Evolutionary conservation across 1,140 invertebrate species (phyloP), one percentile per base, ranked within the genome.

Genomic region (Bombyx mandarina): DNA sequence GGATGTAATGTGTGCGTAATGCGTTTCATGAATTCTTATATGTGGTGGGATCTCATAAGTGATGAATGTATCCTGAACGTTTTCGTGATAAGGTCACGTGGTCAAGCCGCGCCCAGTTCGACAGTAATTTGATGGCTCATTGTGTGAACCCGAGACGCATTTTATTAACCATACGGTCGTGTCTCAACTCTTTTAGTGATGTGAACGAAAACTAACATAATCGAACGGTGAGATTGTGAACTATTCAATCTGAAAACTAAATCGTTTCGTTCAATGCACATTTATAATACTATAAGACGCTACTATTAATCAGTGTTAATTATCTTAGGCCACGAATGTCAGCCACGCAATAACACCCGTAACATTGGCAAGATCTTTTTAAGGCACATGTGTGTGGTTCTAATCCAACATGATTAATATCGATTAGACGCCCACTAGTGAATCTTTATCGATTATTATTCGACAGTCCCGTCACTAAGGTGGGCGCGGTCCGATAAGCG

Each of bases 61-160:
- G 26, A 42, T 51, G 35, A 22, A 42, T 43, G 26, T 42, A 10
- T 10, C n/a, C 10, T 12, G 26, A 42, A 43, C 35, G 42, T 50
- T 35, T 59, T 8, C n/a, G 43, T 48, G 51, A 60, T 58, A 48
- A 59, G 58, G 65, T 62, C 57, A 71, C 65, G 63, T 72, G 76
- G 76, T 79, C 75, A 77, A 71, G 65, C 66, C 58, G 60, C 70
- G 67, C 61, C 68, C 62, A 61, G 62, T 69, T 64, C 75, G 73
- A 78, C 76, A 71, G 70, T 79, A 75, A 82, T 82, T 83, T 79
- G 80, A 85, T 85, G 77, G 77, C 75, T 80, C 76, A 85, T 83
- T 85, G 80, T 85, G 80, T 85, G 67, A 80, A 60, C 54, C 65
- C 68, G 66, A 74, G 69, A 75, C 73, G 76, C 66, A 80, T 85